Conservation (phyloP, 92 coral and sea anemone species). For the Porites divaricata region DNA sequence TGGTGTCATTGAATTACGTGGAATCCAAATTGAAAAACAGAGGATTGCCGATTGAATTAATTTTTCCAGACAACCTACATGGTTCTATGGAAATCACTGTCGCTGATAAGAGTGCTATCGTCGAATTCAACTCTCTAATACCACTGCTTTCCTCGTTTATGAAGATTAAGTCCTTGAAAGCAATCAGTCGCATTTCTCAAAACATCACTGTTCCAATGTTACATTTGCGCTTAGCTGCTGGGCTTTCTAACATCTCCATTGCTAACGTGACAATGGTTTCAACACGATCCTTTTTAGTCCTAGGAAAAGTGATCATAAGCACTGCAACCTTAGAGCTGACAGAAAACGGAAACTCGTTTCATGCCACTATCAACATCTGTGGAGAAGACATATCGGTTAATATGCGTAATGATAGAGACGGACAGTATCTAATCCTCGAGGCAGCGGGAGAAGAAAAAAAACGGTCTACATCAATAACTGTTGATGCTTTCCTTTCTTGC, state of each 20-base stretch:
- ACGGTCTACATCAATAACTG: not conserved
- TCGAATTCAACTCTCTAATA: not conserved
- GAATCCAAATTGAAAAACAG: not conserved
- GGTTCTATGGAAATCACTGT: conserved; percentile 15
- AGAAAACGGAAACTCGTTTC: not conserved
- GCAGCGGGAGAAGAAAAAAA: not conserved
- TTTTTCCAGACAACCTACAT: conserved; percentile 26
- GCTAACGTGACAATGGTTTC: conserved; percentile 1
- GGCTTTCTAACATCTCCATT: conserved; percentile 7
- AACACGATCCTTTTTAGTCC: not conserved
- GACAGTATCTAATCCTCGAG: not conserved
- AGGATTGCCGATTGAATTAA: conserved; percentile 49
- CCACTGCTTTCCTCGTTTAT: not conserved
- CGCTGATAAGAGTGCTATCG: not conserved
- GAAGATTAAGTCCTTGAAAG: not conserved
- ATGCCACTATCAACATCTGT: not conserved
- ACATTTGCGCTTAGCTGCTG: not conserved
- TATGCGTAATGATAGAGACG: not conserved
- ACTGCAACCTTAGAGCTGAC: conserved; percentile 6
- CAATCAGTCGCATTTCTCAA: conserved; percentile 3
- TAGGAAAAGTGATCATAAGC: not conserved
- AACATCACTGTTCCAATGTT: not conserved
- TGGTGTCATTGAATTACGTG: not conserved
- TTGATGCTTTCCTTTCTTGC: not conserved
- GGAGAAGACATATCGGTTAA: not conserved